These are phyloP conservation scores for Dicerorhinus sumatrensis DNA, from an alignment of 2,113 vertebrate genomes.

Conservation along the genomic window DNA sequence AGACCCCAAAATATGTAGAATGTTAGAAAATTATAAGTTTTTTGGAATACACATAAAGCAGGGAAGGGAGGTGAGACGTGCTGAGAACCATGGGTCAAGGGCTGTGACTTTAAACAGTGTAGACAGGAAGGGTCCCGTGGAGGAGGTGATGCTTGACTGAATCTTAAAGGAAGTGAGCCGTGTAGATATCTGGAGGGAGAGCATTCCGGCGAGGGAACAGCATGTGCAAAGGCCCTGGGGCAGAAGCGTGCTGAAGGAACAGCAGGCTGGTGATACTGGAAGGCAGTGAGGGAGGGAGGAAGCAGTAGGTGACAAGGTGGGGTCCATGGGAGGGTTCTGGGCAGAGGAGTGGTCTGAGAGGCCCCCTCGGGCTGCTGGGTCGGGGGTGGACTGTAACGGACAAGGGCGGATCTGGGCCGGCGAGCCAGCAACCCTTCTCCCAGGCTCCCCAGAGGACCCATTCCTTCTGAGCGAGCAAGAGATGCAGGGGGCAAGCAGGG, in stretches of 20 bases:
- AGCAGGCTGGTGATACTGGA: not conserved
- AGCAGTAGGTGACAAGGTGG: not conserved
- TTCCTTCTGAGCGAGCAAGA: not conserved
- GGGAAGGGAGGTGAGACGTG: not conserved
- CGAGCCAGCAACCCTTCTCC: not conserved
- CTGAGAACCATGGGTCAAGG: accelerated
- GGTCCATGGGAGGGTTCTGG: not conserved
- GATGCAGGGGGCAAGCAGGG: not conserved
- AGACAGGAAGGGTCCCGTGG: not conserved
- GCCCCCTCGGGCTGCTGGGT: not conserved
- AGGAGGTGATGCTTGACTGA: not conserved
- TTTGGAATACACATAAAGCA: not conserved
- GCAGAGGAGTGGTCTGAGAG: not conserved
- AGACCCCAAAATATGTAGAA: not conserved
- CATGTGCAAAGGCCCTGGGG: not conserved
- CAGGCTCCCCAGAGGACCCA: not conserved
- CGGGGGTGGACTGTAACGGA: not conserved
- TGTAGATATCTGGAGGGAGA: not conserved
- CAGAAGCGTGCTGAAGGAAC: not conserved
- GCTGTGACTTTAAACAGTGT: not conserved
- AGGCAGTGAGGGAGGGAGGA: not conserved
- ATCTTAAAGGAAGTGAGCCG: not conserved
- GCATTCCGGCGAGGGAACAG: not conserved
- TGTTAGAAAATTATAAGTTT: not conserved
- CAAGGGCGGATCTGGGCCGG: not conserved